phyloP scores from a whole-genome alignment of 2,797 vertebrate species.

The Tauraco hartlaubi region DNA sequence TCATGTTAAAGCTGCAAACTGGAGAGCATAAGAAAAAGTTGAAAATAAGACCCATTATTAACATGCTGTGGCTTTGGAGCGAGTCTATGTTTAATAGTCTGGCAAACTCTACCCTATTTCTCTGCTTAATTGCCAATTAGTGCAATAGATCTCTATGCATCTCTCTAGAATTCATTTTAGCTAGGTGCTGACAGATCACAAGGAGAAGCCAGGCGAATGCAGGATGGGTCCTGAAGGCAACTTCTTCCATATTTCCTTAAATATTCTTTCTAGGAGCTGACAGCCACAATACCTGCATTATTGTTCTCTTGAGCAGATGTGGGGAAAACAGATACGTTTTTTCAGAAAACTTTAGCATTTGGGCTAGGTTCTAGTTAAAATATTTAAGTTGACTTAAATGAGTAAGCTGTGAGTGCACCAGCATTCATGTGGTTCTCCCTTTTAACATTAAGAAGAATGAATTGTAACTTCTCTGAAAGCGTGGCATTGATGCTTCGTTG shows the following conservation, averaged over 20 bases:
- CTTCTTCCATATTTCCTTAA: not conserved
- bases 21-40: not conserved
- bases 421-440: not conserved
- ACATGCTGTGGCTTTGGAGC: not conserved
- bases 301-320: not conserved
- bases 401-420: not conserved
- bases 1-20: not conserved
- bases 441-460: not conserved
- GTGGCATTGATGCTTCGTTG: not conserved
- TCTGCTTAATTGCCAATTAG: constrained; percentile 25
- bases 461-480: not conserved
- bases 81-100: not conserved
- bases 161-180: not conserved
- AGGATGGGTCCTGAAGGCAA: not conserved
- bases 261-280: not conserved
- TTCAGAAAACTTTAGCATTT: not conserved
- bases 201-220: not conserved
- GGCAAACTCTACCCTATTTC: not conserved
- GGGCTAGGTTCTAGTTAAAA: not conserved
- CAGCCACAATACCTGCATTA: not conserved
- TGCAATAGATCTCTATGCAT: not conserved
- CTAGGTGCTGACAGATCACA: not conserved
- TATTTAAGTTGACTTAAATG: not conserved
- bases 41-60: not conserved
- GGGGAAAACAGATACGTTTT: not conserved